These are phyloP conservation scores for Dendrophyllia cribrosa DNA, from an alignment of 64 coral and sea anemone species.

Conservation along the genomic window DNA sequence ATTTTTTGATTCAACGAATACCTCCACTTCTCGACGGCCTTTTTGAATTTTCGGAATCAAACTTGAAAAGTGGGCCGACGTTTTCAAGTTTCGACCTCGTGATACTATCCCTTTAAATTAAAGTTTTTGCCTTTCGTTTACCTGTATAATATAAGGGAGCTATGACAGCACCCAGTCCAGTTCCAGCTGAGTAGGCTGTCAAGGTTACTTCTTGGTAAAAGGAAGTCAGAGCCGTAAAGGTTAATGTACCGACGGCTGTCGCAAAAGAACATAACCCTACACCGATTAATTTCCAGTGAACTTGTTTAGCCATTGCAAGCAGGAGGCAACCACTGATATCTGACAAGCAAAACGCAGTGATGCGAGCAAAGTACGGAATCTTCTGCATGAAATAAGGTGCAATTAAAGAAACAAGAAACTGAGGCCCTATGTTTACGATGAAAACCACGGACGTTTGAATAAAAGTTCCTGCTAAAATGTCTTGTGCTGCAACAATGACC, in stretches of 20 bases:
- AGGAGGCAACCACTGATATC: slow-evolving; percentile 41
- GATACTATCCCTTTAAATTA: too few relatives aligned
- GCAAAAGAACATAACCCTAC: slow-evolving; percentile 53
- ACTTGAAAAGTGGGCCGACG: too few relatives aligned
- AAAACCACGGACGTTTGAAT: slow-evolving; percentile 76
- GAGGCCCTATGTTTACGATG: slow-evolving; percentile 51
- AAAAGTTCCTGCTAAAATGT: slow-evolving; percentile 69
- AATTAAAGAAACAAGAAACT: slow-evolving; percentile 51
- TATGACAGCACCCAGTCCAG: slow-evolving; percentile 49
- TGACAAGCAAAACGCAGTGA: slow-evolving; percentile 22
- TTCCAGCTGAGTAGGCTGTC: slow-evolving; percentile 68
- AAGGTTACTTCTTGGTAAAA: not conserved
- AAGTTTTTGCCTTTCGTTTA: too few relatives aligned
- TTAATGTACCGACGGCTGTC: slow-evolving; percentile 45
- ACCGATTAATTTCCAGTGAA: slow-evolving; percentile 80
- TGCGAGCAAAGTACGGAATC: slow-evolving; percentile 62
- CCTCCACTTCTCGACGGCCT: too few relatives aligned
- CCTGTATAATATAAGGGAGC: slow-evolving; percentile 28
- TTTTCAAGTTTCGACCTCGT: too few relatives aligned
- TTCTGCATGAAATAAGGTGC: slow-evolving; percentile 72
- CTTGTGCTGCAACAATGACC: slow-evolving; percentile 76
- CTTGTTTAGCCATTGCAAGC: slow-evolving; percentile 40
- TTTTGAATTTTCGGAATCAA: too few relatives aligned
- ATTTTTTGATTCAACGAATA: too few relatives aligned
- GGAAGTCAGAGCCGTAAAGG: slow-evolving; percentile 10